Evolutionary conservation across 2,113 vertebrate genomes (phyloP), one percentile per base, ranked within the genome.

Genomic region (Rhea americana): DNA sequence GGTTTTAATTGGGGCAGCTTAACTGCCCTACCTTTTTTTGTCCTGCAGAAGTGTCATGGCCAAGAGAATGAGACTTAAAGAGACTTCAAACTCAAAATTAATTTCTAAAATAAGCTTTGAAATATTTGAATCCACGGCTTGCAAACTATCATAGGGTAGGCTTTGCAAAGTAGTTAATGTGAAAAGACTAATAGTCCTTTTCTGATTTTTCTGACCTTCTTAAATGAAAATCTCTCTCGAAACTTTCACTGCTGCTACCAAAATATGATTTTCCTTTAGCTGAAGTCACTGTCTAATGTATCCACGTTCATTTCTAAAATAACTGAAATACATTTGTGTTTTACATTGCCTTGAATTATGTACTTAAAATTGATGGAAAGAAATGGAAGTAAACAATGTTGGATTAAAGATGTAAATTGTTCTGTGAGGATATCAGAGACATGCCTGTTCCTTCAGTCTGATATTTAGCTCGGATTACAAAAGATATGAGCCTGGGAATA

Each of bases 81-180:
- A 84, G 80, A 78, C 8, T 56, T 87, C 37, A 50, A 77, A 77
- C 21, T 73, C 50, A 87, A 84, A 84, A 74, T 74, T 47, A 58
- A 47, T 39, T 63, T 87, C 66, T 87, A 79, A 77, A 85, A 82
- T 62, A 85, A 91, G 22, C 39, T 78, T 91, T 70, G 45, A 91
- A 91, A 66, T 74, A 66, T n/a, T 82, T 87, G 47, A 91, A 62
- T 71, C 56, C 32, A 74, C 84, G 24, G 7, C 19, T 70, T 24
- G 51, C 17, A 73, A 87, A 58, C 45, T 87, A 47, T 66, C 61
- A 35, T 25, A 91, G 13, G 7, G 51, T 32, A 35, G 22, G 21
- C 65, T 81, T 84, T 89, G n/a, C 1, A 1, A 85, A 84, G 20
- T n/a, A 75, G 32, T 37, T 68, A 68, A n/a, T 55, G 39, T 81